phyloP scores from a whole-genome alignment of 2,797 vertebrate genomes.

The Morus bassanus region DNA sequence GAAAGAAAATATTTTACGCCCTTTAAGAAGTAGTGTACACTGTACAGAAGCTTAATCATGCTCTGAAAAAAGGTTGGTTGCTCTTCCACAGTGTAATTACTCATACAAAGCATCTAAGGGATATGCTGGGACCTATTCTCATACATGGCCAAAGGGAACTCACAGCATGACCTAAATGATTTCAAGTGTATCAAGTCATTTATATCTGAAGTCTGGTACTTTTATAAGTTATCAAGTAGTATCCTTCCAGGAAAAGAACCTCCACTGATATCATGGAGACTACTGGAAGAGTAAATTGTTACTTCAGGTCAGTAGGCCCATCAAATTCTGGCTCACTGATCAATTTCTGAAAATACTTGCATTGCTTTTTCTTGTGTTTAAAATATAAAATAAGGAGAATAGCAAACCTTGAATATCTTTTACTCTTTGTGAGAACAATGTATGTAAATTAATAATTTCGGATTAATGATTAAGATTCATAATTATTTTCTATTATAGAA shows the following conservation, averaged over 20 bases:
- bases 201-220: neutral
- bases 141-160: neutral
- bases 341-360: neutral
- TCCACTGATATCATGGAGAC: neutral
- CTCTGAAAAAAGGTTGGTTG: neutral
- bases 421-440: neutral
- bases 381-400: neutral
- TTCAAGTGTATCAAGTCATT: neutral
- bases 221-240: neutral
- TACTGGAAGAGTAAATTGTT: neutral
- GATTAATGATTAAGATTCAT: neutral
- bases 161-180: neutral
- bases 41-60: neutral
- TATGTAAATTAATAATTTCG: neutral
- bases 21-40: neutral
- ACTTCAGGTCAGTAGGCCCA: neutral
- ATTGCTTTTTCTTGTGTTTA: neutral
- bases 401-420: neutral
- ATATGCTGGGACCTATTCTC: neutral
- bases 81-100: neutral
- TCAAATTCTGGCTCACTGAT: neutral
- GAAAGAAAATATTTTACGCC: neutral
- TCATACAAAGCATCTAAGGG: neutral
- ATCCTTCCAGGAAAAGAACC: neutral
- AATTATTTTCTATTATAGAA: conserved; percentile 7